These are phyloP conservation scores for Urosaurus nigricauda DNA, from an alignment of 2,797 vertebrate species.

Conservation along the genomic window DNA sequence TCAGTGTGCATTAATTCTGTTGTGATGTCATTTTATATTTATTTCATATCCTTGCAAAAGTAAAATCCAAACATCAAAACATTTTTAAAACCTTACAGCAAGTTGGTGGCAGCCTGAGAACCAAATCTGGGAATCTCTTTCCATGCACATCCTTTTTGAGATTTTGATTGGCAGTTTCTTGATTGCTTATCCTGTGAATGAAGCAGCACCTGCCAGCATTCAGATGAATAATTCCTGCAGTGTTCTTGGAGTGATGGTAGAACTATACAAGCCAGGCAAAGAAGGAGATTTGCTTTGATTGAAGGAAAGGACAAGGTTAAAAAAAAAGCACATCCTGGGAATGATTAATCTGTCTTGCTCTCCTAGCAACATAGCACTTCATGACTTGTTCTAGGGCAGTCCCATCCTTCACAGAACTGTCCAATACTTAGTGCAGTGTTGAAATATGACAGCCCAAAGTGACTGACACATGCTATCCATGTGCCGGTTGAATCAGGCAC, in stretches of 20 bases:
- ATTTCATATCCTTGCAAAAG: neutral
- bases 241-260: neutral
- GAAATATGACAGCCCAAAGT: neutral
- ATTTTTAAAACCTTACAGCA: neutral
- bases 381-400: neutral
- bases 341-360: neutral
- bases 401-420: neutral
- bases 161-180: conserved; percentile 19
- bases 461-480: neutral
- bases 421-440: neutral
- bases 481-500: neutral
- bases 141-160: neutral
- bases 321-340: neutral
- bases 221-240: conserved; percentile 22
- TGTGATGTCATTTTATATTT: neutral
- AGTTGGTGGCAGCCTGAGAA: neutral
- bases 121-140: neutral
- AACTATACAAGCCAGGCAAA: neutral
- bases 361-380: neutral
- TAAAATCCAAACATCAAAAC: neutral
- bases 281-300: neutral
- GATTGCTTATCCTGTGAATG: conserved; percentile 5
- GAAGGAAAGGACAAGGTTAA: neutral
- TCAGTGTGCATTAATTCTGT: neutral
- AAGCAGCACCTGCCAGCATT: conserved; percentile 9